Evolutionary conservation across 2,113 vertebrate species (phyloP), one percentile per base, ranked within the genome.

Genomic region (Choloepus hoffmanni): DNA sequence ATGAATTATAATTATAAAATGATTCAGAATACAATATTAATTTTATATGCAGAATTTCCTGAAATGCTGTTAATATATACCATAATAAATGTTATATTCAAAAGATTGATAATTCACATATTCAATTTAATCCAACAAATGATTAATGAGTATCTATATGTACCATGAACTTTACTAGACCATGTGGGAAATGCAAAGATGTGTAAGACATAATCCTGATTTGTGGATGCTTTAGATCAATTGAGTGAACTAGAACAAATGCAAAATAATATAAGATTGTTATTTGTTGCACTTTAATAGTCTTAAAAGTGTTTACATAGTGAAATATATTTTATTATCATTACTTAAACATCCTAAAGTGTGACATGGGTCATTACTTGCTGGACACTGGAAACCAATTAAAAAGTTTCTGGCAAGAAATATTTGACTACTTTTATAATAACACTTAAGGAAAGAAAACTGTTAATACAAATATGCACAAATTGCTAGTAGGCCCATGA

Each of bases 1-100:
- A 12, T 55, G 48, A 90, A 84, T 58, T 91, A 85, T 82, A 72
- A 73, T 85, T 12, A 93, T 88, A 82, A 83, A 85, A 85, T 62
- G 1, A 90, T 58, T 76, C 1, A 45, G 1, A 58, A 15, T 50
- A 43, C 3, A 85, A 30, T 43, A 86, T 36, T 85, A 7, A 9
- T 2, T 76, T 89, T 79, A 70, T 45, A 65, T 13, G 18, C 28
- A 26, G 4, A 23, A 62, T 19, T 83, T 73, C 73, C 40, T 19
- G 65, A 81, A 92, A n/a, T 72, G 4, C n/a, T 85, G 5, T 67
- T 79, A 82, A 72, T 58, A 65, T 93, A 3, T 62, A 72, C 9
- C 65, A 23, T 55, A 85, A 28, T 63, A 86, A 78, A 19, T 65
- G 89, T 48, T 83, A 40, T 33, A 55, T 68, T 33, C 15, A 76